phyloP scores from a whole-genome alignment of 2,113 vertebrate genomes.

The Climacteris rufus region DNA sequence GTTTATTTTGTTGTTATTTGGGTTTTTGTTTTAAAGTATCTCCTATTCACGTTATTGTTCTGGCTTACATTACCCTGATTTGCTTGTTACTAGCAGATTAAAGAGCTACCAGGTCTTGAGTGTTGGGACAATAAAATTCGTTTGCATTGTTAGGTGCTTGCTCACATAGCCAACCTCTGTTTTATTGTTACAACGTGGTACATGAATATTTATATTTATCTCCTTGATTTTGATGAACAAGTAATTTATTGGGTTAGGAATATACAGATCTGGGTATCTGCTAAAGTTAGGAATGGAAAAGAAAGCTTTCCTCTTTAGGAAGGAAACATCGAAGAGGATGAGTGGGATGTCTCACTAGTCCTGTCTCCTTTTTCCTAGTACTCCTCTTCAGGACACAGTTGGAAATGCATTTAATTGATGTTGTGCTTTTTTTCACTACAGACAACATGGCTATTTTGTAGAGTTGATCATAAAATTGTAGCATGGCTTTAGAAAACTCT shows the following conservation, averaged over 20 bases:
- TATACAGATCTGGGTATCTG: background rate
- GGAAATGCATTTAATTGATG: background rate
- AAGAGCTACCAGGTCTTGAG: background rate
- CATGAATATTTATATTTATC: background rate
- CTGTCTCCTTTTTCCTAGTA: background rate
- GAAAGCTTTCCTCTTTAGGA: background rate
- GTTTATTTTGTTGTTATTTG: rapidly evolving
- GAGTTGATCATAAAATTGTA: background rate
- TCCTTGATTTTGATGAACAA: background rate
- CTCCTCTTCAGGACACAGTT: background rate
- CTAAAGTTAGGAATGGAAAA: background rate
- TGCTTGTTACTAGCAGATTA: background rate
- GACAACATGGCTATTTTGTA: background rate
- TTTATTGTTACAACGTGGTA: background rate
- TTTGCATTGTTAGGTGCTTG: background rate
- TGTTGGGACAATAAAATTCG: background rate
- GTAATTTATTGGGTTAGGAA: background rate
- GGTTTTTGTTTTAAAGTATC: background rate
- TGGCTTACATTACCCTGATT: background rate
- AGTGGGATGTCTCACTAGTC: background rate
- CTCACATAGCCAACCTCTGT: background rate
- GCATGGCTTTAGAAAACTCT: background rate
- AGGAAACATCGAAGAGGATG: background rate
- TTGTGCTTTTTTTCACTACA: background rate
- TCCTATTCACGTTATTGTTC: background rate